Percentiles rank a stretch among this genome's conserved stretches.
These are phyloP conservation scores for Acanthiza pusilla DNA, from an alignment of 2,797 vertebrate species.

Conservation along the genomic window DNA sequence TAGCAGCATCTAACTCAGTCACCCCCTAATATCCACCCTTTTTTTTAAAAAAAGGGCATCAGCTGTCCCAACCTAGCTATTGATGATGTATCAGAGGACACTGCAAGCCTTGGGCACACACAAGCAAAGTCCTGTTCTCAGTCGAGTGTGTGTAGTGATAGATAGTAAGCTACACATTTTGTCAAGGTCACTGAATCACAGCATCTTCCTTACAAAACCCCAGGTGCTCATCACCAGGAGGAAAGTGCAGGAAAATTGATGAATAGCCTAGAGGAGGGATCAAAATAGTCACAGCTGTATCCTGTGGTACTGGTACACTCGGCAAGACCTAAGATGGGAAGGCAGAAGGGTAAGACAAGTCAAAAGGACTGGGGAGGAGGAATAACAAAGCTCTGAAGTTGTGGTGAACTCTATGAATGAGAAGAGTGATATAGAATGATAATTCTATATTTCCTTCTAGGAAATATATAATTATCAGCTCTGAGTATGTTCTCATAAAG, in stretches of 20 bases:
- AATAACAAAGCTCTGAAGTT: neutral
- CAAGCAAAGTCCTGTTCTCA: neutral
- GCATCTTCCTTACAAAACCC: neutral
- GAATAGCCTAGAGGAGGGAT: neutral
- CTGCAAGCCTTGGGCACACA: neutral
- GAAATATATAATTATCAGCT: neutral
- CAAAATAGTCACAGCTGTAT: neutral
- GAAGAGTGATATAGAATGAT: neutral
- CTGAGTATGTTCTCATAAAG: neutral
- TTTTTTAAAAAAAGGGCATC: neutral
- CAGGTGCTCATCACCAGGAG: neutral
- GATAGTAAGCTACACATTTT: neutral
- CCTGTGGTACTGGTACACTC: neutral
- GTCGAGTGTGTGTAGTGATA: accelerated
- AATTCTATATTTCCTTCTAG: too few species aligned
- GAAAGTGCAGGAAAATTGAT: neutral
- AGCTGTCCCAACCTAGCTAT: neutral
- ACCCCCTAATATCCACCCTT: neutral
- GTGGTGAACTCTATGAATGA: neutral
- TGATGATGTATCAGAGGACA: neutral
- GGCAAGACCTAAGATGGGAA: neutral
- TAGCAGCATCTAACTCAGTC: neutral
- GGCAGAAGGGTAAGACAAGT: neutral
- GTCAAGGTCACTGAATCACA: neutral
- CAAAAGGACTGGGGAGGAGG: neutral